phyloP scores from a whole-genome alignment of 1,140 invertebrate species.

The Drosophila hydei region DNA sequence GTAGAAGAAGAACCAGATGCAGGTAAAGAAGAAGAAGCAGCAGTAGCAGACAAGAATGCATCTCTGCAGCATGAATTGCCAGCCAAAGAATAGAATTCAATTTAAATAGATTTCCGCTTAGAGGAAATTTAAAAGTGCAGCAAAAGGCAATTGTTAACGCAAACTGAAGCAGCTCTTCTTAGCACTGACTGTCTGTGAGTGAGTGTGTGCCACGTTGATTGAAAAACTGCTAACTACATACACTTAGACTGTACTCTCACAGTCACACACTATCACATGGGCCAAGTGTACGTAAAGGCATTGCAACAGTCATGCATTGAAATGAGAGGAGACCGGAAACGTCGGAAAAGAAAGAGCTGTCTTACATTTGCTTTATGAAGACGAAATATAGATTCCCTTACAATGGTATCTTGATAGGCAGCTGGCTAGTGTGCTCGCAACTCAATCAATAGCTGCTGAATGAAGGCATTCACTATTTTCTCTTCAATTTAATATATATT shows the following conservation, averaged over 20 bases:
- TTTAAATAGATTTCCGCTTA: conserved; percentile 83
- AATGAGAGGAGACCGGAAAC: conserved; percentile 41
- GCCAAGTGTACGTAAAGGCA: conserved; percentile 24
- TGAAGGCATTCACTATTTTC: too few relatives aligned
- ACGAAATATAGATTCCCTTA: conserved; percentile 53
- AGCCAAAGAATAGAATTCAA: conserved; percentile 76
- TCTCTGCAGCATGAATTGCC: conserved; percentile 65
- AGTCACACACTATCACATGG: conserved; percentile 25
- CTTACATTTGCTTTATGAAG: conserved; percentile 28
- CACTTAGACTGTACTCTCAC: conserved; percentile 52
- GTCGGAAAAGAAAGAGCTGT: conserved; percentile 38
- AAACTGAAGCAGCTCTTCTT: conserved; percentile 39
- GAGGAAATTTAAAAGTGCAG: conserved; percentile 77
- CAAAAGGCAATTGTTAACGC: conserved; percentile 73
- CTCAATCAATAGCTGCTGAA: too few relatives aligned
- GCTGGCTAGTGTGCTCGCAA: not conserved
- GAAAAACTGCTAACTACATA: conserved; percentile 79
- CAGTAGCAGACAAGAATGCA: conserved; percentile 45
- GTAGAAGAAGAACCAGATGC: conserved; percentile 10
- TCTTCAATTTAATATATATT: too few relatives aligned
- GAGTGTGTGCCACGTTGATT: conserved; percentile 64
- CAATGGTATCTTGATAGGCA: not conserved
- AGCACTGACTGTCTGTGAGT: conserved; percentile 6
- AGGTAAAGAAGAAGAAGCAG: conserved; percentile 13
- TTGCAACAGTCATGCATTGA: conserved; percentile 55